Conservation (phyloP, 2,113 vertebrate genomes). For the Cyanoramphus novaezelandiae region DNA sequence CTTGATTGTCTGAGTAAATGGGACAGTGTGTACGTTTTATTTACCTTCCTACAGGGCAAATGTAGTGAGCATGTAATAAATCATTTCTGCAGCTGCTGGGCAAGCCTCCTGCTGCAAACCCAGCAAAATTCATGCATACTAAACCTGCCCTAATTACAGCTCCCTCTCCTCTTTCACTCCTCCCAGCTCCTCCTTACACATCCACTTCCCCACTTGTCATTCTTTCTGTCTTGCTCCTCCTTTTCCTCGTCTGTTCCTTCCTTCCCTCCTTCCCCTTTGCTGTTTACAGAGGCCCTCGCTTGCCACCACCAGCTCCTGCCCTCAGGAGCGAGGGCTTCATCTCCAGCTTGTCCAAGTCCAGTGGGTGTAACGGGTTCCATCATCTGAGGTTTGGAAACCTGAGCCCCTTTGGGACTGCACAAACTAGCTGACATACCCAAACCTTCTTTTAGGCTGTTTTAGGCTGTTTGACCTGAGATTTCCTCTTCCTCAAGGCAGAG, state of each 20-base stretch:
- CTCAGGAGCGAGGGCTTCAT: background rate
- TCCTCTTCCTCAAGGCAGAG: background rate
- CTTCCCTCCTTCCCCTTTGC: background rate
- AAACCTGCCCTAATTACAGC: slow-evolving; percentile 68
- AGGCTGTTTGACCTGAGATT: fast-evolving
- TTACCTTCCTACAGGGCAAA: slow-evolving; percentile 73
- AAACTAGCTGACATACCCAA: background rate
- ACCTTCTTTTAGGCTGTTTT: background rate
- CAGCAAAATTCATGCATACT: slow-evolving; percentile 58
- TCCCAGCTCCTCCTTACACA: slow-evolving; percentile 14
- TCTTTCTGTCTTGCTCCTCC: slow-evolving; percentile 8
- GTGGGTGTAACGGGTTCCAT: background rate
- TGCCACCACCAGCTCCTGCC: background rate
- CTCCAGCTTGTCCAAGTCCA: background rate
- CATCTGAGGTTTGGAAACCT: background rate
- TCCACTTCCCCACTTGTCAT: background rate
- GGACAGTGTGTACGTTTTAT: slow-evolving; percentile 63
- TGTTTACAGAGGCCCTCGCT: background rate
- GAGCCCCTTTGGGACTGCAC: background rate
- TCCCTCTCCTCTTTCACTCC: slow-evolving; percentile 14
- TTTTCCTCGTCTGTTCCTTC: slow-evolving; percentile 41
- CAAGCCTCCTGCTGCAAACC: slow-evolving; percentile 64
- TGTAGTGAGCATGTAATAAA: slow-evolving; percentile 65
- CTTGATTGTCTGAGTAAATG: slow-evolving; percentile 61
- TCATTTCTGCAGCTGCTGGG: slow-evolving; percentile 72